Evolutionary conservation across 2,797 vertebrate species (phyloP).

Genomic region (Megaceryle alcyon): DNA sequence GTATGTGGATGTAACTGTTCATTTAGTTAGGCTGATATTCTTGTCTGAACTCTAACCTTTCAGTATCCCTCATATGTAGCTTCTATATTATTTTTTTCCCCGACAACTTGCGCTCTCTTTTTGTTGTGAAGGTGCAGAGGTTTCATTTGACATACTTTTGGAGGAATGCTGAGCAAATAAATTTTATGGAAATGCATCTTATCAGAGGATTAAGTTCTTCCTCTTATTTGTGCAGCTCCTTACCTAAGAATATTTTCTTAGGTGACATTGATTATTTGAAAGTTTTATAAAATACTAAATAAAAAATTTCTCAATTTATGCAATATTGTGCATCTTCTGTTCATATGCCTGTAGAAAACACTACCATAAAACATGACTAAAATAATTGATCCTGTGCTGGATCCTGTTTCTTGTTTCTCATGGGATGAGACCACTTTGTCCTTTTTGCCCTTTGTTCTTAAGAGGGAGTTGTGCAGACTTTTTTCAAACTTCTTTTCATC

Average conservation of each 20-base stretch:
- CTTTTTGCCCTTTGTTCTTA: background rate
- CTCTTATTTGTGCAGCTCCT: background rate
- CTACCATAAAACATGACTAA: background rate
- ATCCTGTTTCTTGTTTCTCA: background rate
- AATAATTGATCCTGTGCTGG: background rate
- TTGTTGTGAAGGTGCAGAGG: background rate
- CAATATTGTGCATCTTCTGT: background rate
- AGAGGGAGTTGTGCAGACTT: accelerated
- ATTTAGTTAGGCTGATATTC: background rate
- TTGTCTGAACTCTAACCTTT: background rate
- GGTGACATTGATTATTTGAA: background rate
- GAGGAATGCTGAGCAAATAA: background rate
- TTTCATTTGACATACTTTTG: background rate
- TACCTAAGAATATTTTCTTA: background rate
- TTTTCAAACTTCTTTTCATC: background rate
- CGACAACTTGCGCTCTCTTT: background rate
- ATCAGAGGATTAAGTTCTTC: background rate
- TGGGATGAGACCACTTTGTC: background rate
- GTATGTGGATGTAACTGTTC: background rate
- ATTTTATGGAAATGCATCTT: background rate
- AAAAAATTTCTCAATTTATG: background rate
- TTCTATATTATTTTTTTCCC: background rate
- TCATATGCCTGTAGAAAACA: background rate
- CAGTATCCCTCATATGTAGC: background rate
- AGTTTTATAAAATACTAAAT: background rate